These are phyloP conservation scores for Oxycera nigricornis DNA, from an alignment of 2,888 invertebrate genomes.

Conservation along the genomic window DNA sequence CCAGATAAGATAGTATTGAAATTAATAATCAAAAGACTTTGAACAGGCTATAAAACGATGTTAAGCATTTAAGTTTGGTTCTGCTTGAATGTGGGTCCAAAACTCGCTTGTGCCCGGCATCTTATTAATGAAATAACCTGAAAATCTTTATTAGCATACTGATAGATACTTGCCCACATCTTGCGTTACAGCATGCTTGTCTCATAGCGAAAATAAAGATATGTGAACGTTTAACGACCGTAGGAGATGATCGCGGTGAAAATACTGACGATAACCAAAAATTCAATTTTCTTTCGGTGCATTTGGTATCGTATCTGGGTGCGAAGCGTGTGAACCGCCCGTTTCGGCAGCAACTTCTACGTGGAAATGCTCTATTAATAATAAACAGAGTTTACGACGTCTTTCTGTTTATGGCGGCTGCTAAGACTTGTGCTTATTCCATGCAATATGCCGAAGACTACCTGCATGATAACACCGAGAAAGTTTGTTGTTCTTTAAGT, in stretches of 20 bases:
- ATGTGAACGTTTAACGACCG: not conserved
- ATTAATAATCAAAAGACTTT: not conserved
- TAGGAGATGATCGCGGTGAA: constrained; percentile 4
- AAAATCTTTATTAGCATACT: not conserved
- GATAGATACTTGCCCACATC: not conserved
- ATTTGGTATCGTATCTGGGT: not conserved
- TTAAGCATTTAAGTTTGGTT: constrained; percentile 11
- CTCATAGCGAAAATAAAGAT: constrained; percentile 24
- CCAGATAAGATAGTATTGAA: not conserved
- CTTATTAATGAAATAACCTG: not conserved
- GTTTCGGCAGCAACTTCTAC: not conserved
- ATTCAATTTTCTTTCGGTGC: constrained; percentile 6
- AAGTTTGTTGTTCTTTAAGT: constrained; percentile 1
- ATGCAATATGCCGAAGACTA: not conserved
- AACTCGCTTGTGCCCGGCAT: not conserved
- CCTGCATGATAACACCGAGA: constrained; percentile 7
- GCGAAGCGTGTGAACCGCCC: constrained; percentile 10
- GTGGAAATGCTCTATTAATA: constrained; percentile 16
- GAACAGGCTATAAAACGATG: constrained; percentile 12
- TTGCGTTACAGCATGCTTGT: constrained; percentile 3
- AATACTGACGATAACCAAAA: constrained; percentile 27
- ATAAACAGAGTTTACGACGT: constrained; percentile 19
- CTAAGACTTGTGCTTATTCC: not conserved
- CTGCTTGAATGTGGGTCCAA: constrained; percentile 27
- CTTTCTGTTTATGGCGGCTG: not conserved